Percentiles rank a stretch among this genome's conserved stretches.
Conservation (phyloP, 1,140 invertebrate genomes). For the Oncopodura yosiiana region DNA sequence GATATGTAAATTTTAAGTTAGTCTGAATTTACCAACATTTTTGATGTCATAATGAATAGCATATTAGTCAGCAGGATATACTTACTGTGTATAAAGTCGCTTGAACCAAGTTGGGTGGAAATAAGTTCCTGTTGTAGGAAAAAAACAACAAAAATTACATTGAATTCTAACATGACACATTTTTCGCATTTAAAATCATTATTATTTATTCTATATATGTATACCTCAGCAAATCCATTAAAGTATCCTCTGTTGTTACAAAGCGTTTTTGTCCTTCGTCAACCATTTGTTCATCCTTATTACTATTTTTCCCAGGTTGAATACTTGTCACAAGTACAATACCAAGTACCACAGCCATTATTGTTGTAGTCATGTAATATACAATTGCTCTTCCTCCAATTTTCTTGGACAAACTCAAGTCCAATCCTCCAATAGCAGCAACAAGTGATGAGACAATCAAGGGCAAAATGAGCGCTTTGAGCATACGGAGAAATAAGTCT, state of each 20-base stretch:
- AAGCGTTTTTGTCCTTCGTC: conserved; percentile 35
- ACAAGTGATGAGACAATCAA: conserved; percentile 54
- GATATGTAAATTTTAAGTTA: too few species aligned
- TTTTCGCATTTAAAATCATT: neutral
- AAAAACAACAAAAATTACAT: neutral
- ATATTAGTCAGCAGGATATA: too few species aligned
- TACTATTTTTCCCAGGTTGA: conserved; percentile 50
- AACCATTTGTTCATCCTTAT: neutral
- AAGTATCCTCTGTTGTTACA: conserved; percentile 47
- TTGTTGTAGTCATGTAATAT: conserved; percentile 67
- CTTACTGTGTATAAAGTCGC: conserved; percentile 61
- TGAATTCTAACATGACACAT: neutral
- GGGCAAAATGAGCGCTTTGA: conserved; percentile 55
- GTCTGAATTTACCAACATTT: too few species aligned
- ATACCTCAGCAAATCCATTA: conserved; percentile 52
- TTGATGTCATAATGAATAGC: too few species aligned
- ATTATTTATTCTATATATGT: neutral
- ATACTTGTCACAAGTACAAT: conserved; percentile 61
- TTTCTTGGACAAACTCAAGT: conserved; percentile 53
- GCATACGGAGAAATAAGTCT: conserved; percentile 51
- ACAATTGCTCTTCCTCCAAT: conserved; percentile 57
- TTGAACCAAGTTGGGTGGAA: conserved; percentile 81
- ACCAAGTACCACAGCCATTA: conserved; percentile 61
- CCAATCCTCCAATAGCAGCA: conserved; percentile 47
- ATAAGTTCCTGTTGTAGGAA: conserved; percentile 75